A percentile compares a stretch with the other conserved stretches of the same genome.
phyloP scores from a whole-genome alignment of 2,888 invertebrate species.

The Flexamia atlantica region DNA sequence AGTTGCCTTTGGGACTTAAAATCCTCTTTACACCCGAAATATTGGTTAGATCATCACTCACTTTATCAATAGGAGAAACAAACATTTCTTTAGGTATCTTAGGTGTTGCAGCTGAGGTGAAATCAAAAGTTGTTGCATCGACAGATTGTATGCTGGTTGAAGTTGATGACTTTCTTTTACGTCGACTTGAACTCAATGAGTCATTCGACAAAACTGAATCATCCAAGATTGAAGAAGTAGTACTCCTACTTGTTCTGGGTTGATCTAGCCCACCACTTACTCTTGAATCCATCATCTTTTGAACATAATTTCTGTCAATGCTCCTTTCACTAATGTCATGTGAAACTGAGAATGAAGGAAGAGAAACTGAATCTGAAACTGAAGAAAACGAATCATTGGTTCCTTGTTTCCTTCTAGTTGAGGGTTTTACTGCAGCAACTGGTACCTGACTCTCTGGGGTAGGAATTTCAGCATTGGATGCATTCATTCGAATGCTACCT shows the following conservation, averaged over 20 bases:
- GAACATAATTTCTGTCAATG: constrained; percentile 10
- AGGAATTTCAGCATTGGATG: neutral
- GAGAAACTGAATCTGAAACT: constrained; percentile 22
- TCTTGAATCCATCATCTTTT: constrained; percentile 43
- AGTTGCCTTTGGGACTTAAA: constrained; percentile 32
- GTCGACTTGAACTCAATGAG: neutral
- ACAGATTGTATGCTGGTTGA: neutral
- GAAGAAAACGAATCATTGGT: constrained; percentile 7
- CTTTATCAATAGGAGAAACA: constrained; percentile 14
- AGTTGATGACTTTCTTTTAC: constrained; percentile 36
- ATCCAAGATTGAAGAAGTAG: neutral
- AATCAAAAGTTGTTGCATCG: constrained; percentile 36
- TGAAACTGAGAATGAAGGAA: neutral
- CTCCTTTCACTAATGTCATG: constrained; percentile 30
- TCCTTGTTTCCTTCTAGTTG: constrained; percentile 11
- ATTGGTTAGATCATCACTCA: constrained; percentile 35
- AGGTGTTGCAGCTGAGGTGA: constrained; percentile 11
- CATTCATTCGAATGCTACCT: constrained; percentile 14
- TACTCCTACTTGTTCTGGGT: neutral
- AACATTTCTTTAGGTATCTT: constrained; percentile 45
- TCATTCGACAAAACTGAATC: neutral
- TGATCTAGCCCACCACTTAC: neutral
- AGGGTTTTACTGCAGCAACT: constrained; percentile 30
- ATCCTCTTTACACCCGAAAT: constrained; percentile 48
- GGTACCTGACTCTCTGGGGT: constrained; percentile 15